Evolutionary conservation across 2,888 invertebrate species (phyloP).

Genomic region (Melieria omissa): DNA sequence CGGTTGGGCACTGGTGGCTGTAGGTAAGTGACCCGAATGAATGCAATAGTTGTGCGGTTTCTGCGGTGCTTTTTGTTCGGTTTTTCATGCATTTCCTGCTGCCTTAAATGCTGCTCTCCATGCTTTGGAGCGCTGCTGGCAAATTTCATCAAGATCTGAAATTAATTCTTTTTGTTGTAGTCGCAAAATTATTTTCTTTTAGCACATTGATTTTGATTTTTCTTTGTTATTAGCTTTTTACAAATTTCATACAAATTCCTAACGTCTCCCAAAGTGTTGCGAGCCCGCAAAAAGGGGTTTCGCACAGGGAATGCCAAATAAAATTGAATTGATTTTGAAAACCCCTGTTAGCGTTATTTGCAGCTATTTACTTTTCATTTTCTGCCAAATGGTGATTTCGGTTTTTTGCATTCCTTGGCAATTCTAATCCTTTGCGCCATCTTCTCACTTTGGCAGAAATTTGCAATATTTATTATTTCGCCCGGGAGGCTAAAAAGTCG

Average conservation of each 20-base stretch:
- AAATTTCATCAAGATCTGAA: neutral
- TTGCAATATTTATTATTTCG: too few relatives aligned
- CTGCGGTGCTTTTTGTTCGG: neutral
- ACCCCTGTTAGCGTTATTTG: neutral
- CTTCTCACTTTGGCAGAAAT: too few relatives aligned
- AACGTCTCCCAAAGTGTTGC: neutral
- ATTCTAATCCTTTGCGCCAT: neutral
- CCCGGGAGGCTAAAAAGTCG: too few relatives aligned
- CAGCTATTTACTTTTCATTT: slow-evolving; percentile 14
- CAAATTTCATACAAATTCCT: neutral
- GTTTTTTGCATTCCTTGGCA: neutral
- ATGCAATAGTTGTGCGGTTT: neutral
- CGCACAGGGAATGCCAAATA: neutral
- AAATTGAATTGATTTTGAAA: slow-evolving; percentile 3
- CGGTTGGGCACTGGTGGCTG: neutral
- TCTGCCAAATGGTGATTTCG: neutral
- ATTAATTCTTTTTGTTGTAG: neutral
- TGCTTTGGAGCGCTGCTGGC: neutral
- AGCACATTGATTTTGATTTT: neutral
- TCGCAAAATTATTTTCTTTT: neutral
- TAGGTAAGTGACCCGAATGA: slow-evolving; percentile 1
- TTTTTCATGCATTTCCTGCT: too few relatives aligned
- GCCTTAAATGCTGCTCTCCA: neutral
- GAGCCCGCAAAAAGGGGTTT: neutral
- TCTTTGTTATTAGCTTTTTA: neutral